phyloP scores from a whole-genome alignment of 2,888 invertebrate species.

The Nomada goodeniana region DNA sequence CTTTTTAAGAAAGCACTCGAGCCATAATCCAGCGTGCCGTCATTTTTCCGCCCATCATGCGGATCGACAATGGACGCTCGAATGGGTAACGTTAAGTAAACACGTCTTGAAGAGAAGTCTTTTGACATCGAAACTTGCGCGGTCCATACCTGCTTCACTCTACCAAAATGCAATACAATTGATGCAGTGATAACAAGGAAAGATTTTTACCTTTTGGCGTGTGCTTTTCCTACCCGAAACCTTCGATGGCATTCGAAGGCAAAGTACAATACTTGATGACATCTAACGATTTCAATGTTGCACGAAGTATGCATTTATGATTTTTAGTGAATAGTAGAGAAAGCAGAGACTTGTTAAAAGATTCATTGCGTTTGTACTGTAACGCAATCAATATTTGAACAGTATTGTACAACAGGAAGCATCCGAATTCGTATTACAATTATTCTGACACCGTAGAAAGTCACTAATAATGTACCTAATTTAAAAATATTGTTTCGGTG shows the following conservation, averaged over 20 bases:
- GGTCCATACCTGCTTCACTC: neutral
- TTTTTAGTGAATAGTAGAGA: neutral
- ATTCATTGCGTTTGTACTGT: too few species aligned
- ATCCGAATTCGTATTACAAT: too few species aligned
- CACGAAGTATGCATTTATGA: neutral
- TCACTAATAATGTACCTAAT: too few species aligned
- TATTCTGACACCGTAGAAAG: too few species aligned
- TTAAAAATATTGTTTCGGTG: too few species aligned
- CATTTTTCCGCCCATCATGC: conserved; percentile 45
- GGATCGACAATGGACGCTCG: conserved; percentile 46
- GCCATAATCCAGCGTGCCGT: conserved; percentile 29
- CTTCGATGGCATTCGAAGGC: too few species aligned
- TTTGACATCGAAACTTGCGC: conserved; percentile 13
- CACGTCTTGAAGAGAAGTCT: conserved; percentile 6
- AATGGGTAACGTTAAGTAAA: conserved; percentile 54
- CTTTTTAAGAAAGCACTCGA: conserved; percentile 66
- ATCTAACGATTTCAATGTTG: neutral
- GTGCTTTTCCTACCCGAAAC: neutral
- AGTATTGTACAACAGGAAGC: too few species aligned
- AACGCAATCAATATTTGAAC: too few species aligned
- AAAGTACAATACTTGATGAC: too few species aligned
- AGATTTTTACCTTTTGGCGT: neutral
- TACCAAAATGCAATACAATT: neutral
- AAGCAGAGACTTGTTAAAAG: neutral
- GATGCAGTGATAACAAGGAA: neutral